phyloP scores from a whole-genome alignment of 2,113 vertebrate species.

The Willisornis vidua region DNA sequence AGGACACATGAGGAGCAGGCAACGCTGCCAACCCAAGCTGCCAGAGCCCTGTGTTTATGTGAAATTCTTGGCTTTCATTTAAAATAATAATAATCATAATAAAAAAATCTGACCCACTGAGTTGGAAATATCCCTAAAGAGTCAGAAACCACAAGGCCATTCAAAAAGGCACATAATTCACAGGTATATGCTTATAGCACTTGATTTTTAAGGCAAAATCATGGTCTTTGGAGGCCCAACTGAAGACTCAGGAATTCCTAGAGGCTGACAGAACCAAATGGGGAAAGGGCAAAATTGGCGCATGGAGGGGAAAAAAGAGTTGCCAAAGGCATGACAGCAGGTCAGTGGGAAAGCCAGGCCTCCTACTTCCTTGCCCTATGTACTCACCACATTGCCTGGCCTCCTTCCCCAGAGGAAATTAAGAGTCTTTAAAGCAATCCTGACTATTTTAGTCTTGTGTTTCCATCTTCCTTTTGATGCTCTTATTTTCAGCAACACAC shows the following conservation, averaged over 20 bases:
- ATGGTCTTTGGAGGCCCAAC: background rate
- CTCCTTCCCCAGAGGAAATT: background rate
- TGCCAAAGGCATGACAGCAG: constrained; percentile 13
- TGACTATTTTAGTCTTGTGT: background rate
- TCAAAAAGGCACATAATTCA: constrained; percentile 35
- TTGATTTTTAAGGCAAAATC: constrained; percentile 46
- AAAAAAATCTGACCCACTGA: constrained; percentile 30
- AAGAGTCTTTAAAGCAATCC: background rate
- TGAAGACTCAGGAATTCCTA: background rate
- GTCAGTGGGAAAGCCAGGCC: constrained; percentile 9
- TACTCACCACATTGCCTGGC: background rate
- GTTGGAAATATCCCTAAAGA: constrained; percentile 12
- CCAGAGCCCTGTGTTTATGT: constrained; percentile 34
- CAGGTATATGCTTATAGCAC: background rate
- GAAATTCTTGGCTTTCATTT: constrained; percentile 51
- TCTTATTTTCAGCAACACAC: background rate
- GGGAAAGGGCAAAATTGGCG: constrained; percentile 30
- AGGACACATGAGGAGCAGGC: background rate
- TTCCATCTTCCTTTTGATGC: constrained; percentile 19
- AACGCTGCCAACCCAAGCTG: background rate
- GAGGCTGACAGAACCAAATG: constrained; percentile 30
- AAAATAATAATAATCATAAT: constrained; percentile 53
- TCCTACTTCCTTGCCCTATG: background rate
- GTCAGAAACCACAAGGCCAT: constrained; percentile 42
- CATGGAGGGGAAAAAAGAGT: background rate